Conservation (phyloP, 2,888 invertebrate species). For the Itoplectis maculator region DNA sequence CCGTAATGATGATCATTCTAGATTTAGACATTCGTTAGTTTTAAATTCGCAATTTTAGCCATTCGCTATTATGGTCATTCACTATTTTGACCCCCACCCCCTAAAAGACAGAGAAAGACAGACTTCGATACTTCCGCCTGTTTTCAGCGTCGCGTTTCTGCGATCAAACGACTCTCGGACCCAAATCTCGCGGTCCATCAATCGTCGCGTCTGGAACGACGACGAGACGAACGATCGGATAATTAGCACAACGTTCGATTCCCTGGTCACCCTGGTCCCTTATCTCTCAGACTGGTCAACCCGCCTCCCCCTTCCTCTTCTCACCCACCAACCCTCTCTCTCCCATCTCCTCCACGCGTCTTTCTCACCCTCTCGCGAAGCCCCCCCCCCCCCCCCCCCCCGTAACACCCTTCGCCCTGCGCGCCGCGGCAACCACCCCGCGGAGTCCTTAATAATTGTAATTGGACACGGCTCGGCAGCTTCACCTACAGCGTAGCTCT, state of each 20-base stretch:
- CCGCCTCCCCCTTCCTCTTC: constrained; percentile 1
- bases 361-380: constrained; percentile 51
- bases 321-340: no score
- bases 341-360: constrained; percentile 33
- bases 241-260: constrained; percentile 78
- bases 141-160: not conserved
- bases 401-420: constrained; percentile 66
- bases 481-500: constrained; percentile 73
- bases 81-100: no score
- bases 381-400: constrained; percentile 41
- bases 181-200: constrained; percentile 51
- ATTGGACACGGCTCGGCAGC: constrained; percentile 82
- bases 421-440: constrained; percentile 69
- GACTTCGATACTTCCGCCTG: not conserved
- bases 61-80: no score
- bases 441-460: constrained; percentile 84
- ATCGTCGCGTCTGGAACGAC: constrained; percentile 47
- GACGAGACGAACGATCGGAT: constrained; percentile 79
- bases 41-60: no score
- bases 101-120: constrained; percentile 45
- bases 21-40: no score
- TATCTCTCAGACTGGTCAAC: constrained; percentile 26
- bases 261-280: constrained; percentile 26
- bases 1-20: no score
- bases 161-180: constrained; percentile 14